A percentile compares a stretch with the other conserved stretches of the same genome.
These are phyloP conservation scores for Labeo catla DNA, from an alignment of 2,113 vertebrate species.

Conservation along the genomic window DNA sequence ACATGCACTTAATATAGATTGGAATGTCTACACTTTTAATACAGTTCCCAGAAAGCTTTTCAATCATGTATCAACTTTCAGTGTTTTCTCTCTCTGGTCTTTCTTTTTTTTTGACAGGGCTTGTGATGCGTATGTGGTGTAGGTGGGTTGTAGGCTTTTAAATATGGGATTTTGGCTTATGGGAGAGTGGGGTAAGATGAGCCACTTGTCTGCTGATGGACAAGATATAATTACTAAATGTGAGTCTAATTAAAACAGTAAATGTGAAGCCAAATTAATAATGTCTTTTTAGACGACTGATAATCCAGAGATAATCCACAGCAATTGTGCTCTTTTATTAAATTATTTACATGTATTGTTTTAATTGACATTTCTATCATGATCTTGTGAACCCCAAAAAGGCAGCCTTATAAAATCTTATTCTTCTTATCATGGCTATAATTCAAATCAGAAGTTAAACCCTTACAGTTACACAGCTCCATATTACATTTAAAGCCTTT, in stretches of 20 bases:
- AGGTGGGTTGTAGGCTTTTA: background rate
- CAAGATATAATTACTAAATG: background rate
- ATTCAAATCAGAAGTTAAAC: background rate
- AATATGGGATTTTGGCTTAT: background rate
- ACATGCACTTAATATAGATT: slow-evolving; percentile 68
- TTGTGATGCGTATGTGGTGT: slow-evolving; percentile 56
- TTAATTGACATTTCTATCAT: background rate
- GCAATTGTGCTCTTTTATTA: background rate
- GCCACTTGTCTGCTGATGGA: background rate
- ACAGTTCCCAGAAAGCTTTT: slow-evolving; percentile 66
- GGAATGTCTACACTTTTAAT: slow-evolving; percentile 70
- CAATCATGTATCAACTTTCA: slow-evolving; percentile 57
- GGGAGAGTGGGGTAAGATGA: background rate
- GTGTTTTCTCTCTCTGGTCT: background rate
- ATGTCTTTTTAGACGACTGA: background rate
- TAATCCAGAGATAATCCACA: background rate
- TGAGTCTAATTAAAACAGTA: slow-evolving; percentile 7
- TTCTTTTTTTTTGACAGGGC: background rate
- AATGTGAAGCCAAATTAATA: background rate
- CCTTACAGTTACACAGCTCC: background rate
- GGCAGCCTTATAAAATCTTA: background rate
- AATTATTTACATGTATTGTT: background rate
- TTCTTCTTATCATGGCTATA: background rate
- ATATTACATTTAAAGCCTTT: background rate
- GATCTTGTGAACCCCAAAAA: background rate